Percentiles rank a stretch among this genome's conserved stretches.
These are phyloP conservation scores for Steinernema khuongi DNA, from an alignment of 1,140 invertebrate species.

Conservation along the genomic window DNA sequence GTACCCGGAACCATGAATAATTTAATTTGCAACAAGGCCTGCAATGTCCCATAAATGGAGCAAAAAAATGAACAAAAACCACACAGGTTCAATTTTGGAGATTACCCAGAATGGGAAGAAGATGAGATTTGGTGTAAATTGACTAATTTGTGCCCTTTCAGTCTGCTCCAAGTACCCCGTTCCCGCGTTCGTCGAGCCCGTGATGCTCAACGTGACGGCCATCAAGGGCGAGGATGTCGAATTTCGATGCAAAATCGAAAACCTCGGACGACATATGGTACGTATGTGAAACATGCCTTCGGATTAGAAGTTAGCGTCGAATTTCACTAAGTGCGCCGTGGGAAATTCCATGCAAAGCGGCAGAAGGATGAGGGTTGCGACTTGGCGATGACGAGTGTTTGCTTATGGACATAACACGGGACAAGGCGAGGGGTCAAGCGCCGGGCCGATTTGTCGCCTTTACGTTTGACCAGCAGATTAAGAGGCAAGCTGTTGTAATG, in stretches of 20 bases:
- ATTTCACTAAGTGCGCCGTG: constrained; percentile 10
- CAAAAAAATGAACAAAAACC: too few relatives aligned
- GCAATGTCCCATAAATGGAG: too few relatives aligned
- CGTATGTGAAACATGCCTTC: neutral
- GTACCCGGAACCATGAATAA: too few relatives aligned
- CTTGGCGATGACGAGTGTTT: neutral
- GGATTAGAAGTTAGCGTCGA: neutral
- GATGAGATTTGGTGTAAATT: neutral
- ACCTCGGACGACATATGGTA: constrained; percentile 49
- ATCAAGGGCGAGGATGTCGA: constrained; percentile 54
- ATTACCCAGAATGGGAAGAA: constrained; percentile 6
- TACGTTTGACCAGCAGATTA: constrained; percentile 3
- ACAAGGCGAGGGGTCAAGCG: constrained; percentile 1
- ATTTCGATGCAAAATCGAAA: constrained; percentile 46
- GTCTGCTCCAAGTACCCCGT: constrained; percentile 45
- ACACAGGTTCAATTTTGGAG: neutral
- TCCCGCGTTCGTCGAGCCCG: constrained; percentile 39
- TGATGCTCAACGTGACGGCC: constrained; percentile 52
- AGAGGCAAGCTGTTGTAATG: constrained; percentile 8
- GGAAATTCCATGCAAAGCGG: neutral
- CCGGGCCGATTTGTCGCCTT: neutral
- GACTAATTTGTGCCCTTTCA: constrained; percentile 33
- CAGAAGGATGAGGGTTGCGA: neutral
- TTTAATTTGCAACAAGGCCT: too few relatives aligned
- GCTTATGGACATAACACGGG: neutral